Percentiles rank a stretch among this genome's conserved stretches.
Evolutionary conservation across 1,140 invertebrate species (phyloP).

Genomic region (Drosophila gunungcola): DNA sequence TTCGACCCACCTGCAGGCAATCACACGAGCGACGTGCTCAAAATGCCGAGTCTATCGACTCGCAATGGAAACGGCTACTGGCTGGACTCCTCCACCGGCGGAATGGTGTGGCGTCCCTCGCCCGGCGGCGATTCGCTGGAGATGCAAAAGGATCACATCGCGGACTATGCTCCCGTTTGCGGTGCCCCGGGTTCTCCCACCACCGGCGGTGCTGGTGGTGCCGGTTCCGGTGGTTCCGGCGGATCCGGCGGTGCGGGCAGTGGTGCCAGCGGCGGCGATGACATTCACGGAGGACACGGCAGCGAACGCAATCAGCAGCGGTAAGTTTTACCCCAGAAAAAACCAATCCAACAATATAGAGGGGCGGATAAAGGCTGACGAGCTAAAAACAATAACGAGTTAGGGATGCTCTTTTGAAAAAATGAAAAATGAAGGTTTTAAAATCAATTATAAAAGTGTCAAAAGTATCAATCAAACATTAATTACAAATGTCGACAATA

Average conservation of each 20-base stretch:
- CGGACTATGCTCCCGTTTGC: conserved; percentile 84
- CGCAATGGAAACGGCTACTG: conserved; percentile 84
- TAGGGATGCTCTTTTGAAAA: conserved; percentile 13
- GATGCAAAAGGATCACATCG: conserved; percentile 85
- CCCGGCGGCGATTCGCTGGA: conserved; percentile 79
- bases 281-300: conserved; percentile 77
- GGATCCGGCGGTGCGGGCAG: conserved; percentile 35
- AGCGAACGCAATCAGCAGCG: conserved; percentile 82
- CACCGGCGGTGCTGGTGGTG: conserved; percentile 47
- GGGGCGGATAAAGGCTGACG: neutral
- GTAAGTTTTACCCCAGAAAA: conserved; percentile 68
- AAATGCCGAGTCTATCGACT: conserved; percentile 84
- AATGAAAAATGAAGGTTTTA: neutral
- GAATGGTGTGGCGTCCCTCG: conserved; percentile 84
- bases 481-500: too few relatives aligned
- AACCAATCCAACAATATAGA: conserved; percentile 14
- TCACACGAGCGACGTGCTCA: conserved; percentile 83
- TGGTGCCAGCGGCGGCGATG: conserved; percentile 58
- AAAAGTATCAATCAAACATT: too few relatives aligned
- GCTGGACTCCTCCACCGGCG: conserved; percentile 83
- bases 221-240: conserved; percentile 43
- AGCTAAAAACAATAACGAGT: conserved; percentile 1
- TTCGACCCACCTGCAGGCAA: conserved; percentile 69
- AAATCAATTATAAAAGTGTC: too few relatives aligned
- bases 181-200: conserved; percentile 47